These are phyloP conservation scores for Ailurus styani DNA, from an alignment of 2,113 vertebrate genomes.

Conservation along the genomic window DNA sequence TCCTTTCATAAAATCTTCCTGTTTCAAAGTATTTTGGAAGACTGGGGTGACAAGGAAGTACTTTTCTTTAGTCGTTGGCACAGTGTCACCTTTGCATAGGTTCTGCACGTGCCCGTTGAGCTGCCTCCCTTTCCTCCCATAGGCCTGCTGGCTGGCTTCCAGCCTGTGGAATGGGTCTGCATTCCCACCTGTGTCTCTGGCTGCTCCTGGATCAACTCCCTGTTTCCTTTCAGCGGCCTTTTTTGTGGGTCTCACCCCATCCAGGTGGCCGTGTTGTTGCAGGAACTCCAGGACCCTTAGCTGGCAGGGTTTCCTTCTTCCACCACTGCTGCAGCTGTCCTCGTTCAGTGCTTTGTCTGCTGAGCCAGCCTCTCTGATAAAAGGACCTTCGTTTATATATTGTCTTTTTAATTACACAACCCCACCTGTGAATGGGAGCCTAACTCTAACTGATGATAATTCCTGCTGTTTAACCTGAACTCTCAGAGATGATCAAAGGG, in stretches of 20 bases:
- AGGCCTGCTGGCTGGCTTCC: neutral
- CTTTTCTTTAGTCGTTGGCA: neutral
- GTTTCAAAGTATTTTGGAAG: constrained; percentile 32
- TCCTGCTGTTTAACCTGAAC: neutral
- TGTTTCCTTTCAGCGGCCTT: neutral
- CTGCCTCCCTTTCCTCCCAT: neutral
- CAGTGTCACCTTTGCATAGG: neutral
- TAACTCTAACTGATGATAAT: constrained; percentile 29
- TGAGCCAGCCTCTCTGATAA: neutral
- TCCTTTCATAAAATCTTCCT: neutral
- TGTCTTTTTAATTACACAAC: constrained; percentile 35
- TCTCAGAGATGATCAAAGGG: constrained; percentile 2
- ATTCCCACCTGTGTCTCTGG: neutral
- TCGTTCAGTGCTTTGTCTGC: neutral
- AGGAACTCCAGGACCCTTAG: neutral
- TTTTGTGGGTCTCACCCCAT: neutral
- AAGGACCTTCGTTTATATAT: constrained; percentile 1
- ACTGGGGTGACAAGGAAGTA: neutral
- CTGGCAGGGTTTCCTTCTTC: neutral
- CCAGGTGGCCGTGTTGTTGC: neutral
- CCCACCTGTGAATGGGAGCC: neutral
- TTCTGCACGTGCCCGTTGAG: neutral
- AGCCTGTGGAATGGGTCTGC: neutral
- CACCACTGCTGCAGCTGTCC: neutral
- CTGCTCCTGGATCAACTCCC: neutral